Conservation (phyloP, 2,888 invertebrate species). For the Cecidostiba fungosa region DNA sequence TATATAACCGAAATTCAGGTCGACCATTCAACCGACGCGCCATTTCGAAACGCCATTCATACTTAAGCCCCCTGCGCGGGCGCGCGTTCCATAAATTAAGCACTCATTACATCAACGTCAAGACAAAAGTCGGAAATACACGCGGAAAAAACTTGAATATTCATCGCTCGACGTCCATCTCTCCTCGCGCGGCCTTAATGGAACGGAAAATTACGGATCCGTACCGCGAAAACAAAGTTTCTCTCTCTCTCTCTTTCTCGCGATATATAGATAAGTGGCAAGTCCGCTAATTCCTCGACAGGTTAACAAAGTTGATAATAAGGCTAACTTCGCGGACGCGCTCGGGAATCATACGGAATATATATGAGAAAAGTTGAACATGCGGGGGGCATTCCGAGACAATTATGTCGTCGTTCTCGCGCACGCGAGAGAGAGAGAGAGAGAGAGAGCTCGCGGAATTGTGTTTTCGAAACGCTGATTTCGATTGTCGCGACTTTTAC, state of each 20-base stretch:
- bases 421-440: not conserved
- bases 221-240: constrained; percentile 51
- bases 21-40: not conserved
- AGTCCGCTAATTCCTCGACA: constrained; percentile 61
- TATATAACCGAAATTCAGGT: not conserved
- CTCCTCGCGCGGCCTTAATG: constrained; percentile 36
- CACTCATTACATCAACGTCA: constrained; percentile 29
- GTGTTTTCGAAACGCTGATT: constrained; percentile 9
- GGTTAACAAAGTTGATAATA: constrained; percentile 63
- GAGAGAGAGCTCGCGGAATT: not conserved
- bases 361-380: constrained; percentile 58
- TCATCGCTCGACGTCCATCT: constrained; percentile 26
- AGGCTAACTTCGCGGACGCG: constrained; percentile 60
- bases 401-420: constrained; percentile 48
- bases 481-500: constrained; percentile 20
- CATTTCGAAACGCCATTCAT: not conserved
- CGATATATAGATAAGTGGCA: constrained; percentile 55
- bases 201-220: constrained; percentile 55
- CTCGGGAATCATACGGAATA: constrained; percentile 54
- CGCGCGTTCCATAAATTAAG: not conserved
- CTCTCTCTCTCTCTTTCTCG: not conserved
- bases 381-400: constrained; percentile 24
- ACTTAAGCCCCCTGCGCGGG: not conserved
- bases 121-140: constrained; percentile 16
- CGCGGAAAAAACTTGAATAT: constrained; percentile 52